Percentiles rank a stretch among this genome's conserved stretches.
phyloP scores from a whole-genome alignment of 1,140 invertebrate genomes.

The Atta cephalotes region DNA sequence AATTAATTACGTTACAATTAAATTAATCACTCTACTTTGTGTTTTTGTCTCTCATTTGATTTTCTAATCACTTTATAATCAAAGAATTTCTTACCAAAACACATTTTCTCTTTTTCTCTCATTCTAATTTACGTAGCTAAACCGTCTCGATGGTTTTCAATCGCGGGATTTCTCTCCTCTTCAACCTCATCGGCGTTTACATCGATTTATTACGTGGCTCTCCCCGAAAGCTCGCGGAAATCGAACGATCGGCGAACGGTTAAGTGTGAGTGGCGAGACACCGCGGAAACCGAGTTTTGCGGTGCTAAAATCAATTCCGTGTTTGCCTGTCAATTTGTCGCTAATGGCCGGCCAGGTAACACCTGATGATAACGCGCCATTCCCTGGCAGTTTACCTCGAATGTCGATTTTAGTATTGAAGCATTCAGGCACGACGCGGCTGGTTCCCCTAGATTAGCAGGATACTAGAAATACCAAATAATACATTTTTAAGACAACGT shows the following conservation, averaged over 20 bases:
- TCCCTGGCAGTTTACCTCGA: constrained; percentile 78
- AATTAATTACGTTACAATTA: background rate
- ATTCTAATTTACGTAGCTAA: constrained; percentile 15
- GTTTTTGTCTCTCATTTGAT: background rate
- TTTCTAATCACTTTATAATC: background rate
- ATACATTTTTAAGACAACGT: constrained; percentile 20
- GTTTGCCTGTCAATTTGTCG: constrained; percentile 80
- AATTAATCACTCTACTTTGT: background rate
- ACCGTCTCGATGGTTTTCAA: constrained; percentile 67
- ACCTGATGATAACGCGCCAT: constrained; percentile 79
- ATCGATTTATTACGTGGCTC: constrained; percentile 76
- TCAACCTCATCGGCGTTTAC: constrained; percentile 69
- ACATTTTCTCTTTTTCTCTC: background rate
- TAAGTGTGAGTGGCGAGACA: constrained; percentile 76
- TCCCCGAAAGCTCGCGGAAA: constrained; percentile 67
- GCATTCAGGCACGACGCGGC: constrained; percentile 63
- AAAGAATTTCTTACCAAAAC: background rate
- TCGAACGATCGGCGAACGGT: constrained; percentile 72
- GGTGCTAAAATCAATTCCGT: constrained; percentile 80
- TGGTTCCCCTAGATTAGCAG: constrained; percentile 1
- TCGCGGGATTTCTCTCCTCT: constrained; percentile 61
- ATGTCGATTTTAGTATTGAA: constrained; percentile 76
- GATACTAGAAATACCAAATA: background rate
- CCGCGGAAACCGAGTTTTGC: constrained; percentile 78
- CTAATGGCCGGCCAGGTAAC: constrained; percentile 77